These are phyloP conservation scores for Cecidostiba fungosa DNA, from an alignment of 2,888 invertebrate genomes.

Conservation along the genomic window DNA sequence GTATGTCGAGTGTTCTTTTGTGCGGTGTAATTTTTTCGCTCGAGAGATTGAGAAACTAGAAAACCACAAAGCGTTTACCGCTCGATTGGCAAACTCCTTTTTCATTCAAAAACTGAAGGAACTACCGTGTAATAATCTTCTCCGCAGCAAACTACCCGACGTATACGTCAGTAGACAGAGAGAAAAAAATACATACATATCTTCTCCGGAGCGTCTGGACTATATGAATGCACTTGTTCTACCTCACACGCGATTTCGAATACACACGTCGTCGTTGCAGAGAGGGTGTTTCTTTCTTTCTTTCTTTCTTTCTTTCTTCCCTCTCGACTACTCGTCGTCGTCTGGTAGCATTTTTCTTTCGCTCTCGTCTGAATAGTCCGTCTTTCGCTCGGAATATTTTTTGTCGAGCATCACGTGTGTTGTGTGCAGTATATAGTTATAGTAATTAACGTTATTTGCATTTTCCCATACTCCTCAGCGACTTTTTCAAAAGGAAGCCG, in stretches of 20 bases:
- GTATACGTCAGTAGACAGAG: too few species aligned
- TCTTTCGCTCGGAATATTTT: neutral
- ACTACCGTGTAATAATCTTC: too few species aligned
- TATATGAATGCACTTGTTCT: too few species aligned
- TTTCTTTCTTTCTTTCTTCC: neutral
- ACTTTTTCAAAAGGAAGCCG: neutral
- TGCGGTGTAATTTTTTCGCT: neutral
- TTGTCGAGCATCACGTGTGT: too few species aligned
- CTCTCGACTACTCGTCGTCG: neutral
- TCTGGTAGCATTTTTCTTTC: neutral
- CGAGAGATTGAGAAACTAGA: too few species aligned
- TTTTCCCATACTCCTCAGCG: neutral
- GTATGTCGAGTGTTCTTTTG: neutral
- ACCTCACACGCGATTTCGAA: neutral
- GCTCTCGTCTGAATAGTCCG: neutral
- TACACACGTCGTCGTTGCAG: neutral
- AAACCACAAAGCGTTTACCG: too few species aligned
- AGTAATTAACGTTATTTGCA: slow-evolving; percentile 14
- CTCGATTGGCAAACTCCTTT: too few species aligned
- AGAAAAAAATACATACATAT: too few species aligned
- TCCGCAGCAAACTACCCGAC: too few species aligned
- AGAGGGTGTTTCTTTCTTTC: slow-evolving; percentile 4
- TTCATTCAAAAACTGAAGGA: too few species aligned
- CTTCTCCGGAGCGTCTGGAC: too few species aligned
- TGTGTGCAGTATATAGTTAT: neutral